Percentiles rank a stretch among this genome's conserved stretches.
These are phyloP conservation scores for Terrapene triunguis DNA, from an alignment of 2,113 vertebrate genomes.

Conservation along the genomic window DNA sequence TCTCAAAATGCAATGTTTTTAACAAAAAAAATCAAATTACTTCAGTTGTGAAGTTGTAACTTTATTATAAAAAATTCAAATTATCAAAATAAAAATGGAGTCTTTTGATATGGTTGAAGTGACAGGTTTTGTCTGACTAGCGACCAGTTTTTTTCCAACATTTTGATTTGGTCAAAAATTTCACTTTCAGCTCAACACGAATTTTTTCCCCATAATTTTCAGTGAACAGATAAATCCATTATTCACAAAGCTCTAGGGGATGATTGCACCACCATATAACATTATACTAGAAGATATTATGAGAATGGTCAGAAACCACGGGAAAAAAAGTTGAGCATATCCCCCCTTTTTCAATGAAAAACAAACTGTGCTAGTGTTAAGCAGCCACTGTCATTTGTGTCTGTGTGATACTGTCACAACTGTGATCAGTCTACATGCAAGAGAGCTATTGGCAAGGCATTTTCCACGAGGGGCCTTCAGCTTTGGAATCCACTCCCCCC, in stretches of 20 bases:
- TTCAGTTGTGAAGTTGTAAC: not conserved
- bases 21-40: not conserved
- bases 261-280: not conserved
- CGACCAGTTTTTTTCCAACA: too few relatives aligned
- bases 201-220: not conserved
- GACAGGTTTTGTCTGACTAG: too few relatives aligned
- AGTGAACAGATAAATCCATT: not conserved
- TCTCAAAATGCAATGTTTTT: not conserved
- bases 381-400: not conserved
- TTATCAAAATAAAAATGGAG: not conserved
- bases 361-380: not conserved
- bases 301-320: not conserved
- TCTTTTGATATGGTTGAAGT: not conserved
- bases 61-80: not conserved
- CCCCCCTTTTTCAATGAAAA: not conserved
- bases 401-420: not conserved
- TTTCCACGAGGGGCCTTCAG: not conserved
- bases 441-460: not conserved
- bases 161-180: too few relatives aligned
- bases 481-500: not conserved
- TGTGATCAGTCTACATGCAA: not conserved
- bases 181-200: too few relatives aligned
- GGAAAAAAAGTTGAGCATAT: not conserved
- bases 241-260: not conserved
- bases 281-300: not conserved